Evolutionary conservation across 2,888 invertebrate species (phyloP), one percentile per base, ranked within the genome.

Genomic region (Troilus luridus): DNA sequence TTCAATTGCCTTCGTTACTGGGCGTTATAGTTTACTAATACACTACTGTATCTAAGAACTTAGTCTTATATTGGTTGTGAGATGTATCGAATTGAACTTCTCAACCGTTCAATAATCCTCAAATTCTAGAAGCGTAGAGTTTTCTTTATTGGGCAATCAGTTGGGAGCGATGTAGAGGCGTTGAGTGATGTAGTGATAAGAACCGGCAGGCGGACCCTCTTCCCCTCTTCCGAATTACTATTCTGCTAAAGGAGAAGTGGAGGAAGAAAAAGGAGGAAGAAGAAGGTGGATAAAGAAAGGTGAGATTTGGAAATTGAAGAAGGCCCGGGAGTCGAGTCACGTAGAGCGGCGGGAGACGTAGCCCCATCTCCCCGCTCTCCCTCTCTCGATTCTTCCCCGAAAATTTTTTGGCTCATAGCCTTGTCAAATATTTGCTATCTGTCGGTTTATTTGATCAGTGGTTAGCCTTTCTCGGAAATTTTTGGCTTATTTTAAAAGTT

Each of bases 141-240:
- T 81, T 81, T 81, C 81, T 81, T 81, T 81, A 81, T 56, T 41
- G 54, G 81, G 14, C 81, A 81, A 81, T 81, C 41, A 56, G 81
- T 41, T 56, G 19, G 9, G 81, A 54, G 21, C 81, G 19, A 54
- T 41, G 54, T 81, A 81, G 81, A 81, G 81, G 81, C 54, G 81
- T 81, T 81, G 81, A 81, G 81, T 81, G 81, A 81, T 81, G 81
- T 81, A 81, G 81, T 81, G 81, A 81, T 81, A 81, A 81, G 81
- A 81, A 81, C 10, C 54, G 81, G 81, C 41, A 14, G 14, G 14
- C n/a, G n/a, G 10, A 19, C 7, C n/a, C 14, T n/a, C n/a, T 11
- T 11, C 10, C 81, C 54, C 19, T 11, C 11, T 6, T 9, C 81
- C 81, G 81, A 81, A 81, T 81, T 81, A 81, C 81, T 81, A 81